These are phyloP conservation scores for Thelaira solivaga DNA, from an alignment of 2,888 invertebrate species.

Conservation along the genomic window DNA sequence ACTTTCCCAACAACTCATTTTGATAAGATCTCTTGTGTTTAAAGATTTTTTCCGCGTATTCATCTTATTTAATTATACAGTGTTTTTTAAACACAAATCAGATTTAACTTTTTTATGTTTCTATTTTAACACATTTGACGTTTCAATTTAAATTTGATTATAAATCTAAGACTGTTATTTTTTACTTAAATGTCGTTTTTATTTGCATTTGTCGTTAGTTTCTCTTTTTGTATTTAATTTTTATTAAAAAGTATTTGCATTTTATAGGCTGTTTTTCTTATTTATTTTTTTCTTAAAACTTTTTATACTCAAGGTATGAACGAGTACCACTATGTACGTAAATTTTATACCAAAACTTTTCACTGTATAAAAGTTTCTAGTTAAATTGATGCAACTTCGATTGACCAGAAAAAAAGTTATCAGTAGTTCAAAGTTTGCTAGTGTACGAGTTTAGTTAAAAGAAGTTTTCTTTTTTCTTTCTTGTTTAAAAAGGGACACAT, in stretches of 20 bases:
- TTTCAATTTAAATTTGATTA: background rate
- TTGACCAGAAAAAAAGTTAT: slow-evolving; percentile 58
- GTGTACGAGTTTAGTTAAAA: slow-evolving; percentile 26
- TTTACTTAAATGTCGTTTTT: background rate
- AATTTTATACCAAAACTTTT: slow-evolving; percentile 20
- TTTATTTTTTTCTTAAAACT: background rate
- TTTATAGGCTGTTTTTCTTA: background rate
- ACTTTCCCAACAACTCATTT: too few relatives aligned
- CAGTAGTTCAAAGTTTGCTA: slow-evolving; percentile 18
- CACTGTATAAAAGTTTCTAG: slow-evolving; percentile 12
- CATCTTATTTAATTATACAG: too few relatives aligned
- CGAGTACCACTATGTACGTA: background rate
- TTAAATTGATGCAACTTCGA: slow-evolving; percentile 57
- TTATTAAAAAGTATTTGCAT: background rate
- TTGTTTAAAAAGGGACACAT: slow-evolving; percentile 34
- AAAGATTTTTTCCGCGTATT: too few relatives aligned
- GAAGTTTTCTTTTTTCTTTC: background rate
- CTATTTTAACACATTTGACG: background rate
- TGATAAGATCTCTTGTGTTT: too few relatives aligned
- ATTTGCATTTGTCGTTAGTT: background rate
- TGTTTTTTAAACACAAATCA: too few relatives aligned
- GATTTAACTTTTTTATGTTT: too few relatives aligned
- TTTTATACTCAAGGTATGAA: background rate
- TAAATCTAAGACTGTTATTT: too few relatives aligned
- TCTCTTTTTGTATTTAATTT: background rate